Base-by-base conservation (phyloP, 2,113 vertebrate genomes). In the Campylorhamphus procurvoides region DNA sequence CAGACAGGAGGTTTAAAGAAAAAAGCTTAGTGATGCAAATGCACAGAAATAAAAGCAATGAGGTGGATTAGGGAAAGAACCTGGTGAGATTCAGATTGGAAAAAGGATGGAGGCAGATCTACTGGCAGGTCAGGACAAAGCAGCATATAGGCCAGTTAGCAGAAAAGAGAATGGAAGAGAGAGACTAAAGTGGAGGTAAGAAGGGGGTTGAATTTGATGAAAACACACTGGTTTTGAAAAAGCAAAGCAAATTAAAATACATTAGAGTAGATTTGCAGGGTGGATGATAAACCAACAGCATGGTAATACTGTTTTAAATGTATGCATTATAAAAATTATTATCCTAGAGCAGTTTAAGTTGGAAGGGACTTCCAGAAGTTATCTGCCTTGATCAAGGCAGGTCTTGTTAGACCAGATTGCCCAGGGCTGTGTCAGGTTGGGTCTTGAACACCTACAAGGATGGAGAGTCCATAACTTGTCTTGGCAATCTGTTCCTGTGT, bases 331-430 rank as follows among this genome's bases (percentile, higher is more conserved):
- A 73, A 56, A 50, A 0, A 33, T 37, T 35, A 33, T 37, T 35
- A 27, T 8, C 24, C 27, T 39, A 37, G 35, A 60, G n/a, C 39
- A 66, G 29, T 19, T 50, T 18, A 35, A 53, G 17, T 40, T 44
- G 31, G 52, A 88, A 76, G 23, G 44, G 28, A n/a, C 20, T 28
- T 83, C 7, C 3, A 29, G 15, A 37, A 44, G 8, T 80, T 69
- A 10, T 0, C 5, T 58, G 73, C 25, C 18, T 18, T 3, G 2
- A 25, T 46, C 44, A 12, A 37, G 19, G 72, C 28, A 60, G 52
- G 9, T 90, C 28, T 50, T 22, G 23, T 55, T 62, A 67, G 42
- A 35, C 17, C 15, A 14, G 12, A 14, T 46, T 89, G 22, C 24
- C 4, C 14, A 52, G 25, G 40, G 16, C 47, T 78, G 4, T 84